Evolutionary conservation across 2,113 vertebrate species (phyloP), one percentile per base, ranked within the genome.

Genomic region (Anguilla japonica): DNA sequence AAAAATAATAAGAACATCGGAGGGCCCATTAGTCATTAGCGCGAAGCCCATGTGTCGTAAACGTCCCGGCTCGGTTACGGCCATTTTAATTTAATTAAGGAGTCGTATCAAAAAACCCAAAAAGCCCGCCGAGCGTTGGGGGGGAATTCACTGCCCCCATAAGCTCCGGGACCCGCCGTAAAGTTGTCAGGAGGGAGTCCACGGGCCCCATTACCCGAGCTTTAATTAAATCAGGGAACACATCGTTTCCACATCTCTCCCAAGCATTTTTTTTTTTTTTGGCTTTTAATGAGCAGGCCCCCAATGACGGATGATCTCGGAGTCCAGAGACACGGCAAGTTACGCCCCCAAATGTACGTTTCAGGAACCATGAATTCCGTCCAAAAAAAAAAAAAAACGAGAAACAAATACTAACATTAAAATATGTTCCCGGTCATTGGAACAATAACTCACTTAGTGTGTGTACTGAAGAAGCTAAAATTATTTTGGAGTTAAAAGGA

Each of bases 201-300:
- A 1, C 16, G 9, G 40, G 29, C 79, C 71, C 29, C 79, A 81
- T 81, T 81, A 81, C 79, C 39, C 2, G 18, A 81, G 39, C 41
- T 41, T 81, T 81, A 81, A 81, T 81, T 81, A 20, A 81, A 43
- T 81, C 39, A 43, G 79, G 79, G 79, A 43, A 40, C 40, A 40
- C 40, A 22, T 57, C 57, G 43, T 29, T 56, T 56, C 43, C 22
- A 16, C 11, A 1, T 56, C 29, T 34, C 82, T 57, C 46, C 20
- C 3, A 83, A 29, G 46, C 46, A 5, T 56, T 83, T 34, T 34
- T 34, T 34, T 34, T 34, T 34, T 34, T 34, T 81, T 15, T 22
- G 53, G 82, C 22, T 50, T 57, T 83, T 83, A 83, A 43, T 9
- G 39, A 56, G 46, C n/a, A 57, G 53, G 26, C 26, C 78, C 46